Conservation (phyloP, 1,140 invertebrate genomes). For the Harlomillsia oculata region DNA sequence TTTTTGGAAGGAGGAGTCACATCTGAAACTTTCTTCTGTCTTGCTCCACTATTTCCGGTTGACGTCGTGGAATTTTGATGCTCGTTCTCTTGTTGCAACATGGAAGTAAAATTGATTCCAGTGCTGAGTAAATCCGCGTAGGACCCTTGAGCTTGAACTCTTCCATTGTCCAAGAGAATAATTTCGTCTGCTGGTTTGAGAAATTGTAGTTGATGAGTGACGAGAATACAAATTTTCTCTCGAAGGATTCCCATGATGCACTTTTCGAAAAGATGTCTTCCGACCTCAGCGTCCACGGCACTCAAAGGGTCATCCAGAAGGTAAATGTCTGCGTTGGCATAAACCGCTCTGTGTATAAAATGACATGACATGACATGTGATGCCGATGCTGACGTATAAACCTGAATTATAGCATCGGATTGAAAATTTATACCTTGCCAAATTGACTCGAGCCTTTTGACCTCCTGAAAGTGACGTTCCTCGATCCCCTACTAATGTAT, state of each 20-base stretch:
- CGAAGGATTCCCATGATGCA: conserved; percentile 52
- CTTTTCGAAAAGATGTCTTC: conserved; percentile 45
- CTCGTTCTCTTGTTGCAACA: conserved; percentile 40
- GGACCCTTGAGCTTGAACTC: conserved; percentile 47
- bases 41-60: no score
- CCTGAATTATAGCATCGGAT: neutral
- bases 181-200: conserved; percentile 66
- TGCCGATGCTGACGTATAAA: neutral
- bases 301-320: conserved; percentile 48
- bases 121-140: conserved; percentile 48
- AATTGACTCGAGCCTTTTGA: conserved; percentile 77
- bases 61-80: neutral
- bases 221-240: conserved; percentile 65
- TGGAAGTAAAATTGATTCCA: conserved; percentile 55
- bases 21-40: neutral
- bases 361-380: no score
- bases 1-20: neutral
- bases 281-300: conserved; percentile 47
- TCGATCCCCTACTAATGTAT: conserved; percentile 77
- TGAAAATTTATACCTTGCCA: conserved; percentile 50
- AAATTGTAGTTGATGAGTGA: conserved; percentile 78
- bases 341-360: conserved; percentile 44
- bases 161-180: conserved; percentile 61
- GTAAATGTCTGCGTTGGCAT: conserved; percentile 46
- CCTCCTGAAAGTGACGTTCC: conserved; percentile 70